Conservation (phyloP, 2,797 vertebrate genomes). For the Margarornis squamiger region DNA sequence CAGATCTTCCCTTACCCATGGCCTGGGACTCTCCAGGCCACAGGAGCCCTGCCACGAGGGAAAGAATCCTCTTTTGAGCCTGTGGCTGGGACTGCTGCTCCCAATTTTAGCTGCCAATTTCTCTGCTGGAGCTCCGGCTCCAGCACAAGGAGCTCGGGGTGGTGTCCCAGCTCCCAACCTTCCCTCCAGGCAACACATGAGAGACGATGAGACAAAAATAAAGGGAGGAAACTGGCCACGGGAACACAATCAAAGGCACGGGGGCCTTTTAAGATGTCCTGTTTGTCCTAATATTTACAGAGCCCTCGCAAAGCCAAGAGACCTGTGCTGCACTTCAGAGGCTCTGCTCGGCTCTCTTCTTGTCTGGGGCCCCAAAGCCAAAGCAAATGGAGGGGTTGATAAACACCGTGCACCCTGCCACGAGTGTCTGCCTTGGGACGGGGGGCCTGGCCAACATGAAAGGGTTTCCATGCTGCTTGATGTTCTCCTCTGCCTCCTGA, state of each 20-base stretch:
- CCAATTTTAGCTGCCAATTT: background rate
- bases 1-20: background rate
- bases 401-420: constrained; percentile 15
- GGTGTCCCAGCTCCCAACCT: constrained; percentile 19
- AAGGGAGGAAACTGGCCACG: constrained; percentile 19
- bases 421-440: constrained; percentile 2
- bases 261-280: constrained; percentile 29
- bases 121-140: constrained; percentile 40
- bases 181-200: background rate
- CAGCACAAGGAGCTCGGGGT: background rate
- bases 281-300: constrained; percentile 47
- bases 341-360: constrained; percentile 4
- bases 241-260: constrained; percentile 57
- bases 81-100: background rate
- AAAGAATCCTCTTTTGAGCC: background rate
- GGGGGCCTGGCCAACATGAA: constrained; percentile 32
- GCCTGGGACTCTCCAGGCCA: background rate
- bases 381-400: constrained; percentile 24
- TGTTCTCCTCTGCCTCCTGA: constrained; percentile 37
- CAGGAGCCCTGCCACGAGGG: background rate
- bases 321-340: constrained; percentile 59
- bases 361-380: constrained; percentile 22
- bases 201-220: constrained; percentile 41
- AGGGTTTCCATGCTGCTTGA: constrained; percentile 16
- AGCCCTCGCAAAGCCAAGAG: background rate